Evolutionary conservation across 2,888 invertebrate species (phyloP).

Genomic region (Heliconius ismenius): DNA sequence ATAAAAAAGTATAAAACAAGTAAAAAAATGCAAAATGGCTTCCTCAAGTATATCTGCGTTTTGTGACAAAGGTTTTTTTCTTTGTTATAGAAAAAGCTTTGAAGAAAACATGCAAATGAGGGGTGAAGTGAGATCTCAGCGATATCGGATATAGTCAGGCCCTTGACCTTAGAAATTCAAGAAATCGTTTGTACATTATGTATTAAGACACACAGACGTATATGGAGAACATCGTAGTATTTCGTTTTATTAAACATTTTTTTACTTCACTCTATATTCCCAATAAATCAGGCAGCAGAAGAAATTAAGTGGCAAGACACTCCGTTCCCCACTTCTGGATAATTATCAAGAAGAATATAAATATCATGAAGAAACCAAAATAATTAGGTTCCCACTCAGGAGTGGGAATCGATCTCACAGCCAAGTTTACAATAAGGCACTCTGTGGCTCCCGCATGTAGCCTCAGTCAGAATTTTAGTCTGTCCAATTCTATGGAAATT

Average conservation of each 20-base stretch:
- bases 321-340: background rate
- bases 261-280: background rate
- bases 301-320: background rate
- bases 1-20: background rate
- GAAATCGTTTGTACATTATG: constrained; percentile 7
- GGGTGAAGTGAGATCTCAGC: constrained; percentile 19
- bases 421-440: too few species aligned
- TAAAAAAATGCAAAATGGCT: background rate
- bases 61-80: constrained; percentile 20
- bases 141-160: constrained; percentile 19
- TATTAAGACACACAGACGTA: background rate
- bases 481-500: background rate
- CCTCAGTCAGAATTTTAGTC: background rate
- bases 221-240: background rate
- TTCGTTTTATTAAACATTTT: background rate
- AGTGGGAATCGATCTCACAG: too few species aligned
- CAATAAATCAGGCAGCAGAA: too few species aligned
- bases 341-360: too few species aligned
- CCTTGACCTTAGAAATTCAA: constrained; percentile 17
- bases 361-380: too few species aligned
- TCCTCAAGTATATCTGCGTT: constrained; percentile 21
- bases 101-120: constrained; percentile 27
- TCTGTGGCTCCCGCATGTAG: too few species aligned
- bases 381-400: too few species aligned
- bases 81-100: constrained; percentile 24